Percentiles rank a stretch among this genome's conserved stretches.
These are phyloP conservation scores for Brienomyrus longianalis DNA, from an alignment of 2,113 vertebrate genomes.

Conservation along the genomic window DNA sequence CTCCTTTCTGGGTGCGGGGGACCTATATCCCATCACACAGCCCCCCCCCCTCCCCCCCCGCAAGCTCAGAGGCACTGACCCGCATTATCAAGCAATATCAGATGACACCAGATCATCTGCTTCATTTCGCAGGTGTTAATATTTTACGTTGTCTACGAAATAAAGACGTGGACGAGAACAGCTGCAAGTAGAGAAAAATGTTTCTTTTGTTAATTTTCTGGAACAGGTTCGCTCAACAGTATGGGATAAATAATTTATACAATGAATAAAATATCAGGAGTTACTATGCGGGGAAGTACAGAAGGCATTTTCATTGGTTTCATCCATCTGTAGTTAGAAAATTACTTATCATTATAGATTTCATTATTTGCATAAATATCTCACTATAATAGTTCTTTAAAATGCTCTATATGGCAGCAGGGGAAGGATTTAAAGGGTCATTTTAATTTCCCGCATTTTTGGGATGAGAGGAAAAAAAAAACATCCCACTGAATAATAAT, in stretches of 20 bases:
- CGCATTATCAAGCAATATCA: background rate
- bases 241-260: slow-evolving; percentile 32
- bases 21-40: background rate
- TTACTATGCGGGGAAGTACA: slow-evolving; percentile 9
- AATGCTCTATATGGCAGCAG: background rate
- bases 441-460: background rate
- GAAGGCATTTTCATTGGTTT: slow-evolving; percentile 10
- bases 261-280: slow-evolving; percentile 40
- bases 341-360: background rate
- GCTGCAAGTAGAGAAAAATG: slow-evolving; percentile 13
- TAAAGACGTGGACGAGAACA: slow-evolving; percentile 16
- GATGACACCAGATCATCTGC: background rate
- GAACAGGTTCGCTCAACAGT: slow-evolving; percentile 9
- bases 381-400: background rate
- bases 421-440: background rate
- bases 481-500: background rate
- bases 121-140: slow-evolving; percentile 11
- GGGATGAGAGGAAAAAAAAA: too few species aligned
- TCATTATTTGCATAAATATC: slow-evolving; percentile 1
- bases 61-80: background rate
- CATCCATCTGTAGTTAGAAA: slow-evolving; percentile 8
- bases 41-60: too few species aligned
- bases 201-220: slow-evolving; percentile 29
- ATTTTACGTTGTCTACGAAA: slow-evolving; percentile 30
- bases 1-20: background rate